Evolutionary conservation across 2,797 vertebrate genomes (phyloP), one percentile per base, ranked within the genome.

Genomic region (Pelodytes ibericus): DNA sequence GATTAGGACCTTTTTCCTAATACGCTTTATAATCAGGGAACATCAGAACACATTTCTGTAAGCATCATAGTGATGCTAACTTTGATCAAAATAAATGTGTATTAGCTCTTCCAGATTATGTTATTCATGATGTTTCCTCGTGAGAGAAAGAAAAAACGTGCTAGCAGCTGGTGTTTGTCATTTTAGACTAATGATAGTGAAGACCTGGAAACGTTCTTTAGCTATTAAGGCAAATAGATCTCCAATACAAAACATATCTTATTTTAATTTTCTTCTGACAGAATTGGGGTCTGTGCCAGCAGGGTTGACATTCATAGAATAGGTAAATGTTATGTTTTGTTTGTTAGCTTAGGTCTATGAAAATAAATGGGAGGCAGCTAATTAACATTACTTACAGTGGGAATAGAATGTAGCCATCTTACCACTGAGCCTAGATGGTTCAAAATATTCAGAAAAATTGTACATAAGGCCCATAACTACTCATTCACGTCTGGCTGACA

Each of bases 81-180:
- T 71, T 62, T 77, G 60, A 77, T 71, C 47, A 77, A 77, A 71
- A 77, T 71, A 71, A 77, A 77, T 77, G 68, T 49, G 68, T 47
- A 77, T 77, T 77, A 77, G 70, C 33, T 58, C 75, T 71, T 58
- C 33, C 49, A 71, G 49, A 71, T 77, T 65, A 71, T 71, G 56
- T 71, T 58, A 76, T 77, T 71, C 68, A 71, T 77, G 60, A 65
- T 77, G 75, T 71, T 71, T 77, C 61, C 75, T 77, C 68, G 64
- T 26, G 75, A 77, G 75, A 71, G 75, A 68, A 66, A 71, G 39
- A 71, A 36, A n/a, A 71, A 77, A 77, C 75, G 66, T 77, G 68
- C 49, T 71, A 71, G 71, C 75, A 77, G 68, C 75, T 77, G 75
- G 68, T 77, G 67, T 77, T 77, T 77, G 75, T 77, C 68, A 77